Evolutionary conservation across 30 jellyfish, hydroid and myxozoan genomes (phyloP), one percentile per base, ranked within the genome.

Genomic region (Cassiopea xamachana): DNA sequence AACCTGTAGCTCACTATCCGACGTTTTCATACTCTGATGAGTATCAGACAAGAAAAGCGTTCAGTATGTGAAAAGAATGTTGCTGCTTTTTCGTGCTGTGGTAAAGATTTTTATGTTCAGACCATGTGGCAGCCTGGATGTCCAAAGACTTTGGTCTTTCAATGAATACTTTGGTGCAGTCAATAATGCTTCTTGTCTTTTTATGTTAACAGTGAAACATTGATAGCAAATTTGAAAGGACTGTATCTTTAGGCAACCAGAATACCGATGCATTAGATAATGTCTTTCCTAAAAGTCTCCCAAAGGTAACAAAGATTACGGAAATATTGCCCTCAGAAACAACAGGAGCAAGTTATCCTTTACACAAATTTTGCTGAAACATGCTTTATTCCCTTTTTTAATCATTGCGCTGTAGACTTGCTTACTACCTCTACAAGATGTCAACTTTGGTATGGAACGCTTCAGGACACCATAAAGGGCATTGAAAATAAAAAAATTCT

Each of bases 291-390:
- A 77, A 17, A 77, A 77, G 48, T 55, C 64, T 55, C 64, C 64
- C 64, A 55, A 74, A 77, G 47, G 86, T 77, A 48, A 60, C 27
- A 74, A 14, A 74, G 83, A 74, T 55, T 74, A 60, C 16, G 70
- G 86, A 77, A 44, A 77, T 46, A 7, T 60, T 77, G 86, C 86
- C 44, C 72, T 77, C 86, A 45, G 86, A 77, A 48, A 47, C 83
- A 55, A 6, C 64, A 55, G 12, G 64, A 55, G 64, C 12, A 55
- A 55, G 7, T 10, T 3, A 10, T 55, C 12, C 12, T 10, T 10
- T 67, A 6, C 27, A 67, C 4, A 27, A 27, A 67, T 16, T 67
- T 67, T 67, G 14, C 76, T 14, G 27, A 7, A 67, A 19, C 27
- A 4, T 67, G 76, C 27, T 15, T 19, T 74, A 6, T 18, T 74